Evolutionary conservation across 2,113 vertebrate genomes (phyloP).

Genomic region (Sylvietta virens): DNA sequence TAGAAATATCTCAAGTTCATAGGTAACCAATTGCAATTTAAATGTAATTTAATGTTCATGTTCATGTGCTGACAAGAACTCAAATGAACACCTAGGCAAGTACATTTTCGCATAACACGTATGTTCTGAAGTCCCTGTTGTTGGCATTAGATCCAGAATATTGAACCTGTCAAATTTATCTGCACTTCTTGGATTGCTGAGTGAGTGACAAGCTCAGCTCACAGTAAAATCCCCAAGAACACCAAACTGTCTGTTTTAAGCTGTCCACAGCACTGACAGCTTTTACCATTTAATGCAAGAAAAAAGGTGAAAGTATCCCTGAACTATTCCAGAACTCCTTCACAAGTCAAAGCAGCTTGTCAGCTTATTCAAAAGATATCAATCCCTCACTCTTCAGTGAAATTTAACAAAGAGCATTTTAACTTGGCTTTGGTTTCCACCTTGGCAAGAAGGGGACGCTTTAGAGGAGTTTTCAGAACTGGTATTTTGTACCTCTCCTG

Average conservation of each 20-base stretch:
- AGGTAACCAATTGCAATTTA: background rate
- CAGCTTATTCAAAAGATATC: background rate
- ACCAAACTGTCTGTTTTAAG: background rate
- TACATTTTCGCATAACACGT: background rate
- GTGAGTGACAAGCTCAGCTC: background rate
- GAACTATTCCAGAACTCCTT: background rate
- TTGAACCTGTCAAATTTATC: background rate
- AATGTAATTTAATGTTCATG: background rate
- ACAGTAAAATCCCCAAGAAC: background rate
- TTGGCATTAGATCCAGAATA: background rate
- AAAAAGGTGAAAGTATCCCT: background rate
- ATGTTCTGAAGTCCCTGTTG: background rate
- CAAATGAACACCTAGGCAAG: background rate
- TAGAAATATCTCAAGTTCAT: background rate
- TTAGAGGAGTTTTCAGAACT: background rate
- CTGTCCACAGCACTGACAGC: background rate
- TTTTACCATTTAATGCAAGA: background rate
- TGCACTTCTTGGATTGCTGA: background rate
- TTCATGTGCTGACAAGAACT: background rate
- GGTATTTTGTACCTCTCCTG: background rate
- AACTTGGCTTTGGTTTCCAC: background rate
- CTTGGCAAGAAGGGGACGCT: background rate
- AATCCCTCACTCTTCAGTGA: background rate
- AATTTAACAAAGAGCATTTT: background rate
- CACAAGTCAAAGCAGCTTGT: background rate